A percentile compares a stretch with the other conserved stretches of the same genome.
Conservation (phyloP, 2,888 invertebrate genomes). For the Patella depressa region DNA sequence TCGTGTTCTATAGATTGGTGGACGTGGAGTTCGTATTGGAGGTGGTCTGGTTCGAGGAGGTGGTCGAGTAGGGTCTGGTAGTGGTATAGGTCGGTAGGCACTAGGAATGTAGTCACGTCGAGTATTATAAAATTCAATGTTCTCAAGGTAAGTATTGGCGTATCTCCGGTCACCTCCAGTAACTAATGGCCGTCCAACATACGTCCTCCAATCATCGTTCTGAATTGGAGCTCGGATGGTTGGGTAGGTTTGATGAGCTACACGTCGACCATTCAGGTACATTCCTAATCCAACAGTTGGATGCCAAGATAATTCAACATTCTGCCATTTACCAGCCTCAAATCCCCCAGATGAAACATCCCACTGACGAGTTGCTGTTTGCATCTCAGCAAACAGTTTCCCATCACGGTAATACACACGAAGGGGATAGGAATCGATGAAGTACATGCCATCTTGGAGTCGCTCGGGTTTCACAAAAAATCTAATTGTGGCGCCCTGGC, state of each 20-base stretch:
- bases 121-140: conserved; percentile 58
- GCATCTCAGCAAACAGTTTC: conserved; percentile 57
- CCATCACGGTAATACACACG: conserved; percentile 63
- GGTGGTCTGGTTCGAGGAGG: conserved; percentile 3
- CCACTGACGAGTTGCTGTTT: conserved; percentile 60
- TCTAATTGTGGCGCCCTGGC: conserved; percentile 63
- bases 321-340: conserved; percentile 51
- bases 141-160: conserved; percentile 54
- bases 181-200: conserved; percentile 52
- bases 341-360: conserved; percentile 53
- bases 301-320: conserved; percentile 64
- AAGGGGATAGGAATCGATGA: conserved; percentile 65
- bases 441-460: conserved; percentile 60
- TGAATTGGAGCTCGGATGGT: conserved; percentile 46
- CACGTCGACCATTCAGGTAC: conserved; percentile 55
- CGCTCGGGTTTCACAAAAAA: conserved; percentile 54
- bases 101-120: conserved; percentile 45
- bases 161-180: conserved; percentile 34
- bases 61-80: background rate
- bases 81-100: background rate
- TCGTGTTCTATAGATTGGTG: background rate
- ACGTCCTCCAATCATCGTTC: conserved; percentile 48
- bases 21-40: background rate
- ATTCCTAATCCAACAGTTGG: conserved; percentile 53
- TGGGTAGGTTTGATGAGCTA: conserved; percentile 40